These are phyloP conservation scores for Arion vulgaris DNA, from an alignment of 1,140 invertebrate genomes.

Conservation along the genomic window DNA sequence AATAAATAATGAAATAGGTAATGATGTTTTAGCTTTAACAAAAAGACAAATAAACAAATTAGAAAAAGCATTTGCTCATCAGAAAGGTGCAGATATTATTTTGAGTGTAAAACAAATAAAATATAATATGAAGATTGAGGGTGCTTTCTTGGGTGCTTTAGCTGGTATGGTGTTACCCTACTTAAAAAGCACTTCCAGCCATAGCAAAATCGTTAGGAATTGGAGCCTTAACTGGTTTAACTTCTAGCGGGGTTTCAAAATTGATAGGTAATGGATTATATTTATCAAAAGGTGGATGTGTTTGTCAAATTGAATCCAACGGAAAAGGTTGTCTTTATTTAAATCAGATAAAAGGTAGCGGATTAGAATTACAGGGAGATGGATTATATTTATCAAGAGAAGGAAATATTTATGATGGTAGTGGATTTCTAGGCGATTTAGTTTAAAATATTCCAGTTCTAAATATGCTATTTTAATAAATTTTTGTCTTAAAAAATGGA, in stretches of 20 bases:
- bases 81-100: background rate
- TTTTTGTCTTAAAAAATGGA: background rate
- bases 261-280: background rate
- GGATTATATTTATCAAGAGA: background rate
- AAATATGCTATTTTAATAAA: background rate
- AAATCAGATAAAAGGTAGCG: background rate
- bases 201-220: background rate
- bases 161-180: background rate
- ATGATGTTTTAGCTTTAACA: slow-evolving; percentile 9
- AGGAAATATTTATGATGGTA: background rate
- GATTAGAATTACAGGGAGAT: background rate
- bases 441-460: background rate
- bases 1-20: background rate
- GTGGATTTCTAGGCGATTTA: background rate
- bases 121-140: background rate
- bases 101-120: background rate
- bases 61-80: background rate
- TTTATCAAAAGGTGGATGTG: background rate
- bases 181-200: too few species aligned
- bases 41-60: slow-evolving; percentile 7
- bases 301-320: too few species aligned
- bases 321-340: slow-evolving; percentile 10
- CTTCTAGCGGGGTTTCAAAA: background rate
- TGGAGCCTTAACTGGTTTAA: background rate
- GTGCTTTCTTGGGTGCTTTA: background rate